Evolutionary conservation across 1,140 invertebrate genomes (phyloP).

Genomic region (Pygmarrhopalites habei): DNA sequence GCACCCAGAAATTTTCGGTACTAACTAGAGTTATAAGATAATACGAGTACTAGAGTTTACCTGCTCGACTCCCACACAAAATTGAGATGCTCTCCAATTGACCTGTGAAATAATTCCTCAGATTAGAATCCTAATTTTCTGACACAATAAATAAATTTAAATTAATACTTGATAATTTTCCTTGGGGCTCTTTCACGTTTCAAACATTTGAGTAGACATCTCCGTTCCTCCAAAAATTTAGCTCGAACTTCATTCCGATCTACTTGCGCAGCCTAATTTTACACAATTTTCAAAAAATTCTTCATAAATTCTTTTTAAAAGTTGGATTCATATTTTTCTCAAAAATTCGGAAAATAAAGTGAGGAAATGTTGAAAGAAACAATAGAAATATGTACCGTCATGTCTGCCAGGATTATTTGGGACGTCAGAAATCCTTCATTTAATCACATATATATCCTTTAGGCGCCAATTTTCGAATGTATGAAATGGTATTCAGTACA

Average conservation of each 20-base stretch:
- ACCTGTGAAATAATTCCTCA: neutral
- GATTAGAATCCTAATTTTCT: neutral
- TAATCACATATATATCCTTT: too few species aligned
- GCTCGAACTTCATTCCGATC: constrained; percentile 13
- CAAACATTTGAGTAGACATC: neutral
- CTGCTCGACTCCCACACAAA: neutral
- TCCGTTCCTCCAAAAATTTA: constrained; percentile 6
- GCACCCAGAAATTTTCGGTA: too few species aligned
- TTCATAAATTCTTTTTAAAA: neutral
- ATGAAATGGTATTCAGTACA: too few species aligned
- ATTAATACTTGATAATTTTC: neutral
- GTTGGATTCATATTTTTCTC: neutral
- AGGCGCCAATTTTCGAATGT: too few species aligned
- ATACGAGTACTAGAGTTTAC: neutral
- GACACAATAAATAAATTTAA: too few species aligned
- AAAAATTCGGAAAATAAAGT: neutral
- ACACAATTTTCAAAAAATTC: neutral
- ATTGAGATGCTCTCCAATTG: neutral
- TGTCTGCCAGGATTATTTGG: neutral
- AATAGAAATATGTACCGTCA: neutral
- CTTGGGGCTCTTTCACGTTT: neutral
- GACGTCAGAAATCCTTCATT: neutral
- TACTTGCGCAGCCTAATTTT: constrained; percentile 18
- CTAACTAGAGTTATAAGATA: too few species aligned
- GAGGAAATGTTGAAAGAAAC: neutral